phyloP scores from a whole-genome alignment of 2,888 invertebrate species.

The Lymantria dispar region DNA sequence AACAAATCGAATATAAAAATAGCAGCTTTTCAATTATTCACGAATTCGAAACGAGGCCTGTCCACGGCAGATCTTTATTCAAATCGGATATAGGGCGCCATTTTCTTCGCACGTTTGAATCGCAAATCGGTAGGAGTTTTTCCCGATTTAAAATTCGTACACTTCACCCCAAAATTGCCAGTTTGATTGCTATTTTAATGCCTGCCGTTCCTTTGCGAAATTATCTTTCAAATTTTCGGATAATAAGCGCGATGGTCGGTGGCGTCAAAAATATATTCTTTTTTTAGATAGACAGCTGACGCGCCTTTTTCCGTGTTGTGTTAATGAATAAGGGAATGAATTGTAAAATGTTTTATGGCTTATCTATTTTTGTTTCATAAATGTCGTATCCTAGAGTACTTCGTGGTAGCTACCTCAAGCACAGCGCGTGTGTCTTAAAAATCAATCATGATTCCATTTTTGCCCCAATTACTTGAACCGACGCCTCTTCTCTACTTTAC shows the following conservation, averaged over 20 bases:
- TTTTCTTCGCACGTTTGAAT: constrained; percentile 75
- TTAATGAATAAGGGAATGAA: constrained; percentile 10
- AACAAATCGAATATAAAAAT: constrained; percentile 34
- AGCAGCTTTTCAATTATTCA: constrained; percentile 38
- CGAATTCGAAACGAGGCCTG: constrained; percentile 31
- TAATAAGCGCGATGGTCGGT: constrained; percentile 34
- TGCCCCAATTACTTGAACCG: no score
- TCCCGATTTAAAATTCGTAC: constrained; percentile 61
- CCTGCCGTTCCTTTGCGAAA: constrained; percentile 55
- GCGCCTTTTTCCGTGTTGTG: constrained; percentile 10
- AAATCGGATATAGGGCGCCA: constrained; percentile 65
- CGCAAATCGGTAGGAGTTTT: constrained; percentile 75
- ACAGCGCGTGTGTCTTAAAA: no score
- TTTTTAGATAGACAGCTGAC: constrained; percentile 32
- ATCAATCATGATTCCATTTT: no score
- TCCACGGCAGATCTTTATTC: constrained; percentile 56
- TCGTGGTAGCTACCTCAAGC: no score
- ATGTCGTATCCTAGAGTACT: background rate
- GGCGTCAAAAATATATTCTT: constrained; percentile 12
- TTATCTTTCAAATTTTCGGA: constrained; percentile 56
- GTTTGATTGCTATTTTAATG: constrained; percentile 78
- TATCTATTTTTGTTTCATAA: background rate
- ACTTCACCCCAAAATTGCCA: constrained; percentile 67
- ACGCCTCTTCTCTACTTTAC: no score
- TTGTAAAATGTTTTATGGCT: constrained; percentile 2